Base-by-base conservation (phyloP, 2,113 vertebrate species). In the Alouatta palliata region DNA sequence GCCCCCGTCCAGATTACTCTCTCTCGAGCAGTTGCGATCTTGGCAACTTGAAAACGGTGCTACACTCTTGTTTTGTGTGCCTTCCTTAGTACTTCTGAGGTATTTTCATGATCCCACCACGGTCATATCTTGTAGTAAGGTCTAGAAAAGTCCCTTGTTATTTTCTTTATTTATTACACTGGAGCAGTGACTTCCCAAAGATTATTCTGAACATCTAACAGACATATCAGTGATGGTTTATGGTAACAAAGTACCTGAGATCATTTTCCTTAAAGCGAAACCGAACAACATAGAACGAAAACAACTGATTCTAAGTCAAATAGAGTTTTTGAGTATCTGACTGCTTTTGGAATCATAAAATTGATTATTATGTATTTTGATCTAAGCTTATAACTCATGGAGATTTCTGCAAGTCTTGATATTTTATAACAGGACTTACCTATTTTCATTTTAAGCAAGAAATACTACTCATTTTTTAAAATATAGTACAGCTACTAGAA, bases 111-210 rank as follows among this genome's bases (percentile, higher is more conserved):
- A 91, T 79, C 94, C 91, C 91, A 85, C 19, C 40, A 49, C 52
- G 84, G 49, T 47, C 45, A 1, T 73, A 23, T 76, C 47, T 92
- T 94, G 37, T 61, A 90, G 52, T 84, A 81, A 92, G 87, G 77
- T 97, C 97, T 95, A 54, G 87, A 97, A 90, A 84, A 96, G 91
- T 58, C 94, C 89, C 61, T 92, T 86, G 35, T 92, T 96, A 27
- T 90, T 97, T 97, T 97, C 97, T 98, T 98, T 98, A 98, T 98
- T 99, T 99, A 98, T 98, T 99, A 98, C 98, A 98, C 98, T 98
- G 98, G 98, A 99, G 95, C 95, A 97, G 97, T 97, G 19, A 56
- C 90, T 97, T 97, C 90, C 97, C 95, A 90, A 93, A 92, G 83
- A 32, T 96, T 17, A 83, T 97, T 97, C 97, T 97, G 96, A 96